Base-by-base conservation (phyloP, 2,888 invertebrate species). In the Tanypteryx hageni region DNA sequence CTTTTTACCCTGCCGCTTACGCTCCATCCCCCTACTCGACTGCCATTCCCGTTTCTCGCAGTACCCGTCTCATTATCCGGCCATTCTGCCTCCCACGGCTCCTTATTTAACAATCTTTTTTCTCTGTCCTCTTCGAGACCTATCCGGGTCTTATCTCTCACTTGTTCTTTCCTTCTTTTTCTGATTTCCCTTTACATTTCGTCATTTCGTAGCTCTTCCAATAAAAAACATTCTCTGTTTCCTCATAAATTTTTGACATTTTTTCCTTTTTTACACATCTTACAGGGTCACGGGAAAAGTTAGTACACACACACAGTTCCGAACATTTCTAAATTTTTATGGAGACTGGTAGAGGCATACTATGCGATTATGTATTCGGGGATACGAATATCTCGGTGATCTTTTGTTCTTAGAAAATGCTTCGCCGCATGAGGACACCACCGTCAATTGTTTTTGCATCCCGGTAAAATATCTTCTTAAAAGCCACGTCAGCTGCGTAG, bases 101-200 rank as follows among this genome's bases (percentile, higher is more conserved):
- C 76, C 27, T 76, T 76, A n/a, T 27, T 76, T 76, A 76, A 76
- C 76, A 76, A 76, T 27, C 76, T 76, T 68, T n/a, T 27, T 27
- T 14, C 9, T 10, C 27, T 13, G 22, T 14, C 27, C 8, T 27
- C 76, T 27, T 5, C 3, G 44, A 44, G 44, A 44, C 5, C 44
- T 44, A 44, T 44, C 44, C 18, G 22, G 27, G 22, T 22, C 76
- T 76, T 76, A 13, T 27, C 27, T 76, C 22, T 27, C 76, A 22
- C 22, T 27, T 22, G n/a, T 18, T n/a, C 76, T 27, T 10, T 27
- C 4, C 10, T 8, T 76, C 76, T 14, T 76, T 22, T 27, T 27
- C 18, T 76, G 22, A 76, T 76, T 76, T 27, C 27, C 22, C 76
- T 10, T 8, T 27, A 22, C 76, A 76, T 76, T 76, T 76, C 18